These are phyloP conservation scores for Triplophysa siluroides DNA, from an alignment of 2,113 vertebrate genomes.

Conservation along the genomic window DNA sequence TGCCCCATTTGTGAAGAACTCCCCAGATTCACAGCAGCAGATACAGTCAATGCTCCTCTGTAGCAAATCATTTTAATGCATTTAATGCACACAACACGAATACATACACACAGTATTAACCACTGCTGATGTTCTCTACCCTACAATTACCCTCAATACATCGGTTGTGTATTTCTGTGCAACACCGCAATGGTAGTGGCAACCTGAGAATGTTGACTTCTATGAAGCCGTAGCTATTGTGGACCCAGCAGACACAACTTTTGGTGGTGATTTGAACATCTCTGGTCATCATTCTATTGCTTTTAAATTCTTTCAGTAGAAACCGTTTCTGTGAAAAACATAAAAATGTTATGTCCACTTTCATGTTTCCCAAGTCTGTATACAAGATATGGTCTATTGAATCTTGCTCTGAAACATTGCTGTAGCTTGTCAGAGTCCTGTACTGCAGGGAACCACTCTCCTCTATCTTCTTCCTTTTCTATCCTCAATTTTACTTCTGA, in stretches of 20 bases:
- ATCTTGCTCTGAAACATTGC: slow-evolving; percentile 38
- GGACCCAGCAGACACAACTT: background rate
- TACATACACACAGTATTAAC: background rate
- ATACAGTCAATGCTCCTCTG: slow-evolving; percentile 6
- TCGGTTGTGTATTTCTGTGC: background rate
- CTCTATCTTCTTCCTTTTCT: background rate
- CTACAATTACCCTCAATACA: background rate
- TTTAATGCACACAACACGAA: background rate
- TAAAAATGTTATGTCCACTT: slow-evolving; percentile 18
- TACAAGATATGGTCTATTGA: slow-evolving; percentile 27
- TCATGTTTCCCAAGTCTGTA: slow-evolving; percentile 22
- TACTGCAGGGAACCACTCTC: background rate
- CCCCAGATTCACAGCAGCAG: slow-evolving; percentile 6
- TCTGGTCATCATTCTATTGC: background rate
- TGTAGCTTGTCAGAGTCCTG: slow-evolving; percentile 8
- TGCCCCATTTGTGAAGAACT: slow-evolving; percentile 12
- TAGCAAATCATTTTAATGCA: background rate
- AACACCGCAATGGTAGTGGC: background rate
- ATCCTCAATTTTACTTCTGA: background rate
- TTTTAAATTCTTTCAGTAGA: slow-evolving; percentile 19
- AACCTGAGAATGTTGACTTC: background rate
- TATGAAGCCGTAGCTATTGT: background rate
- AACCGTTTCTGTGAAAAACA: slow-evolving; percentile 9
- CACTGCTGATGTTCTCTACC: background rate
- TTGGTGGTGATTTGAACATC: background rate